These are phyloP conservation scores for Malacosoma neustria DNA, from an alignment of 2,888 invertebrate genomes.

Conservation along the genomic window DNA sequence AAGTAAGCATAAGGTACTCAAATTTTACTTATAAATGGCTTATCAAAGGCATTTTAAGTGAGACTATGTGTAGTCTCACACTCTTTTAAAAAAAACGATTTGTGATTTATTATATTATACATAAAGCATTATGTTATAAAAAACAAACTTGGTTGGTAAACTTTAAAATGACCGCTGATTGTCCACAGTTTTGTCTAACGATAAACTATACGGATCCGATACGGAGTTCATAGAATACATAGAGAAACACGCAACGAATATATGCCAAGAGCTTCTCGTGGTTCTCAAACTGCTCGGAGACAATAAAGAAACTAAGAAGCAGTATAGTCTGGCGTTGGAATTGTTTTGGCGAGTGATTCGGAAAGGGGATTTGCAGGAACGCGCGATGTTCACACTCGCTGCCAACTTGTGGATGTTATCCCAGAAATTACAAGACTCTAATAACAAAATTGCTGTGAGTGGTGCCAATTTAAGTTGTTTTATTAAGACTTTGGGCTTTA, in stretches of 20 bases:
- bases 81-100: too few relatives aligned
- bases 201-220: constrained; percentile 92
- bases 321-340: constrained; percentile 83
- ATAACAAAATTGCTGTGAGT: constrained; percentile 47
- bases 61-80: too few relatives aligned
- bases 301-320: constrained; percentile 78
- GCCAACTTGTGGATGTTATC: constrained; percentile 88
- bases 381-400: constrained; percentile 79
- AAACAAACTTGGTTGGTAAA: too few relatives aligned
- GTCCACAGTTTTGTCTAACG: constrained; percentile 93
- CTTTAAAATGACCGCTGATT: too few relatives aligned
- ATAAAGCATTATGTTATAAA: too few relatives aligned
- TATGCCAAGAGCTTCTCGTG: constrained; percentile 84
- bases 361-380: constrained; percentile 77
- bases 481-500: too few relatives aligned
- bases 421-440: constrained; percentile 71
- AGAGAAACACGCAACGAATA: constrained; percentile 82
- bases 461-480: constrained; percentile 11
- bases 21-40: too few relatives aligned
- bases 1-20: too few relatives aligned
- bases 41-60: too few relatives aligned
- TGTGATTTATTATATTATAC: too few relatives aligned
- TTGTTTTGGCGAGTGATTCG: constrained; percentile 80
- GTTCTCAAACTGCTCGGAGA: constrained; percentile 82
- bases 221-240: constrained; percentile 88